Evolutionary conservation across 2,888 invertebrate species (phyloP), one percentile per base, ranked within the genome.

Genomic region (Escarpia spicata): DNA sequence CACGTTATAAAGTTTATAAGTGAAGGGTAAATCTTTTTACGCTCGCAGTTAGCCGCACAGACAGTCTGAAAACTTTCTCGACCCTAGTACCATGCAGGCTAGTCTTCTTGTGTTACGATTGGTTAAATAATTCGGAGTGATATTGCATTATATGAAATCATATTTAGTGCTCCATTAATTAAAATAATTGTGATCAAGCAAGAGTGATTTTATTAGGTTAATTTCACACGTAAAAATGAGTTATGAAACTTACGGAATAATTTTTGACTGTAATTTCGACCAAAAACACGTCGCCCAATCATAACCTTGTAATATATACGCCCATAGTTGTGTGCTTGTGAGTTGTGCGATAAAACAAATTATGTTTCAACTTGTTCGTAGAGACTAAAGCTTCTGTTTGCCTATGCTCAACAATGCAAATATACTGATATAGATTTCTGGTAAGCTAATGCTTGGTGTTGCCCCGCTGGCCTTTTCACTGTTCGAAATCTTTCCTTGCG

Each of bases 401-500:
- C 26, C n/a, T 75, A 75, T 26, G 75, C 75, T 19, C n/a, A 2
- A n/a, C 75, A 19, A 75, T 75, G 75, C 19, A 75, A 75, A 75
- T n/a, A 15, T 75, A 75, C 19, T 75, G 75, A 75, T 75, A 26
- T 26, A 75, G 19, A 26, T n/a, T 75, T 75, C 75, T 26, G 75
- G 75, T 75, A 75, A 75, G 75, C n/a, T 75, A 6, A 26, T 75
- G n/a, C 75, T 26, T 75, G 75, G 75, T 26, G 26, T 75, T 26
- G 26, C n/a, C 26, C 26, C 26, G 19, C 75, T 75, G 6, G 75
- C 26, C 9, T 4, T 52, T 52, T 52, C 15, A 19, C 75, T 26
- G 75, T 75, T 75, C 75, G 75, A 75, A 75, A 75, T 75, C 75
- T 75, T 75, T 75, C 75, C 19, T 75, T 15, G 75, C 75, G 75